phyloP scores from a whole-genome alignment of 2,888 invertebrate species.

The Euplagia quadripunctaria region DNA sequence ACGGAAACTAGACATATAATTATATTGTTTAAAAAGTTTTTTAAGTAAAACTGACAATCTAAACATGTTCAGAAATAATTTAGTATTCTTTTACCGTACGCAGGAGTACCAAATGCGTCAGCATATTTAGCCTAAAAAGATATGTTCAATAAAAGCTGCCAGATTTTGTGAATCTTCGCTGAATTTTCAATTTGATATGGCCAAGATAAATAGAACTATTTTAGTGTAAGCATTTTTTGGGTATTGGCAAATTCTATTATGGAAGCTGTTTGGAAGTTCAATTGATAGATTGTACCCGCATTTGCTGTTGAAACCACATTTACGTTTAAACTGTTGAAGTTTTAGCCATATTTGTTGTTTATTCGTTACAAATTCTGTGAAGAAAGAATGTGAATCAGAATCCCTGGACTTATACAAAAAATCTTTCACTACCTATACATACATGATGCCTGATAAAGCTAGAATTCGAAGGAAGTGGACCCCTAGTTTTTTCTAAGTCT shows the following conservation, averaged over 20 bases:
- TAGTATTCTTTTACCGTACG: conserved; percentile 2
- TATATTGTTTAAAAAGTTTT: not conserved
- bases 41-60: not conserved
- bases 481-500: too few species aligned
- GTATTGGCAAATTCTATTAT: conserved; percentile 3
- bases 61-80: not conserved
- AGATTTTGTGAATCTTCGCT: conserved; percentile 19
- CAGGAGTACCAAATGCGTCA: conserved; percentile 9
- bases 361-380: not conserved
- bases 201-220: conserved; percentile 17
- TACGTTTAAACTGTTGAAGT: not conserved
- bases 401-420: too few species aligned
- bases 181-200: conserved; percentile 5
- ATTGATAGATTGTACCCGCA: not conserved
- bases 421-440: too few species aligned
- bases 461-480: too few species aligned
- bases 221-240: conserved; percentile 11
- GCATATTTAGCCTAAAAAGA: conserved; percentile 15
- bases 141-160: conserved; percentile 20
- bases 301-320: not conserved
- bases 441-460: too few species aligned
- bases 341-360: not conserved
- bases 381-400: too few species aligned
- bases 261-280: not conserved
- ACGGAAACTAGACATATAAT: too few species aligned